Percentiles rank a stretch among this genome's conserved stretches.
Conservation (phyloP, 64 coral and sea anemone species). For the Orbicella faveolata region DNA sequence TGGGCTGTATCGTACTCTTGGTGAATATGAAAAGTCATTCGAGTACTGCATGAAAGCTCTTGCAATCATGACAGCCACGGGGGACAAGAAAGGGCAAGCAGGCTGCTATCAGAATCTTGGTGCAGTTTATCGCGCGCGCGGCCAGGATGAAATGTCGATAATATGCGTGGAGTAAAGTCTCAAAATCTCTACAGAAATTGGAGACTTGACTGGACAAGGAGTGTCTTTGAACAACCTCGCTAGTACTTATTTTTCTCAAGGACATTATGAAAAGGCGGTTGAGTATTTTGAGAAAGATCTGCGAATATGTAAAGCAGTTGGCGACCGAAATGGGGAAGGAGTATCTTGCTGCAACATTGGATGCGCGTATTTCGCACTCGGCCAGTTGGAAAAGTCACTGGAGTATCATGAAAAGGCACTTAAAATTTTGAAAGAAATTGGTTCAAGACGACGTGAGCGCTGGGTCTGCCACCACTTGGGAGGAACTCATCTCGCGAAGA, state of each 20-base stretch:
- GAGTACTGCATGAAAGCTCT: constrained; percentile 14
- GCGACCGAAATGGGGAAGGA: constrained; percentile 30
- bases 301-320: not conserved
- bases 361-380: not conserved
- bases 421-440: constrained; percentile 15
- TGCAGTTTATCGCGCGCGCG: not conserved
- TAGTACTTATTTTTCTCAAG: not conserved
- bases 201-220: not conserved
- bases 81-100: not conserved
- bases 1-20: not conserved
- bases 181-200: not conserved
- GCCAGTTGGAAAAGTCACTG: not conserved
- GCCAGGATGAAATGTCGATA: not conserved
- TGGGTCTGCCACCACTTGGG: not conserved
- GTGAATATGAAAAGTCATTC: constrained; percentile 25
- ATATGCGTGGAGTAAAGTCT: not conserved
- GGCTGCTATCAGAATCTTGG: constrained; percentile 12
- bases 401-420: constrained; percentile 28
- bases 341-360: not conserved
- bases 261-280: constrained; percentile 10
- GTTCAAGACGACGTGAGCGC: not conserved
- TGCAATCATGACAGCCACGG: not conserved
- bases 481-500: not conserved
- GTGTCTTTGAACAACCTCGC: not conserved
- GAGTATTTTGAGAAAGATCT: constrained; percentile 18